Conservation (phyloP, 2,113 vertebrate species). For the Dryoscopus gambensis region DNA sequence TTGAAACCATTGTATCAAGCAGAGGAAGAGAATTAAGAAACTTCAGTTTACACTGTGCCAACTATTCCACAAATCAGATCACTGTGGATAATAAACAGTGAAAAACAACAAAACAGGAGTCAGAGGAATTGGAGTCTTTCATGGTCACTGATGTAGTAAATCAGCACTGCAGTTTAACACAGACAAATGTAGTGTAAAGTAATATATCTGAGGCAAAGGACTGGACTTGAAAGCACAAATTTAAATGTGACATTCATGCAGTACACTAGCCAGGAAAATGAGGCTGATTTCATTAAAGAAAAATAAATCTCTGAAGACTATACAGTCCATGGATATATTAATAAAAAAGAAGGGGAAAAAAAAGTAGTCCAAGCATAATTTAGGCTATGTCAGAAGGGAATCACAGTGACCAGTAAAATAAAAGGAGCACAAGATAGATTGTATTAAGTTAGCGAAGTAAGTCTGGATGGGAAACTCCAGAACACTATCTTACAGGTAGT, state of each 20-base stretch:
- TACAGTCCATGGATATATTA: not conserved
- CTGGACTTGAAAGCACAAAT: not conserved
- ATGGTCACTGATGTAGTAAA: constrained; percentile 25
- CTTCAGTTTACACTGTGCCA: not conserved
- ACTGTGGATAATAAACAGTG: not conserved
- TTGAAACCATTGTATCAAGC: not conserved
- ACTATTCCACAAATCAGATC: not conserved
- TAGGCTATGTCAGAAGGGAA: not conserved
- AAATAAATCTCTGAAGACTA: constrained; percentile 21
- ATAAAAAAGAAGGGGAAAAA: not conserved
- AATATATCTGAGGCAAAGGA: not conserved
- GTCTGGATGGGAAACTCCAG: not conserved
- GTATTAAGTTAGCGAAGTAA: not conserved
- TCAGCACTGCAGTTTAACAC: constrained; percentile 2
- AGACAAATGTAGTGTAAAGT: constrained; percentile 25
- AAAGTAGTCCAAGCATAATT: not conserved
- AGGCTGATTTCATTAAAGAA: constrained; percentile 37
- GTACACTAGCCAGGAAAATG: not conserved
- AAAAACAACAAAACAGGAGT: not conserved
- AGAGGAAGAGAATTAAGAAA: not conserved
- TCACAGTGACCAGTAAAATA: not conserved
- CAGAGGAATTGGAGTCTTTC: not conserved
- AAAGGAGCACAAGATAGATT: not conserved
- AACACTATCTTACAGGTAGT: not conserved
- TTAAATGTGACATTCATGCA: constrained; percentile 29